phyloP scores from a whole-genome alignment of 2,888 invertebrate species.

The Sipha maydis region DNA sequence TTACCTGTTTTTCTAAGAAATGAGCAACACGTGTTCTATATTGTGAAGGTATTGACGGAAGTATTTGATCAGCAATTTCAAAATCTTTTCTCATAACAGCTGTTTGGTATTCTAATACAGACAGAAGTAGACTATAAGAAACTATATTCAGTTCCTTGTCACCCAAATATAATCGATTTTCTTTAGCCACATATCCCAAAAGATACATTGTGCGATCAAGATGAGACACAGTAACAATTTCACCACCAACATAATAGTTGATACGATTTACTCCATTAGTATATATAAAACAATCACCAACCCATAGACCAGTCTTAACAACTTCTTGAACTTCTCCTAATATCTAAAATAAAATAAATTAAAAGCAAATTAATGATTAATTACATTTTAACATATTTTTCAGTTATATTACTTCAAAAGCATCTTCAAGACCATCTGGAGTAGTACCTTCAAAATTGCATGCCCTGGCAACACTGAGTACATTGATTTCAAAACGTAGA shows the following conservation, averaged over 20 bases:
- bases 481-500: conserved; percentile 85
- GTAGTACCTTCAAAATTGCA: conserved; percentile 69
- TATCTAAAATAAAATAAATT: conserved; percentile 70
- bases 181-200: conserved; percentile 94
- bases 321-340: conserved; percentile 88
- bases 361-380: neutral
- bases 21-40: conserved; percentile 98
- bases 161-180: conserved; percentile 93
- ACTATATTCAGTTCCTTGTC: conserved; percentile 98
- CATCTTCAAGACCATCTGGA: conserved; percentile 92
- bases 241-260: conserved; percentile 99
- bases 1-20: conserved; percentile 95
- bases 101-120: conserved; percentile 98
- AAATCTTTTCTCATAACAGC: conserved; percentile 99
- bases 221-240: conserved; percentile 98
- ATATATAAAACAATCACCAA: conserved; percentile 99
- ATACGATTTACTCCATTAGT: conserved; percentile 97
- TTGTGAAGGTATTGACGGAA: conserved; percentile 95
- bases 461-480: conserved; percentile 81
- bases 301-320: conserved; percentile 95
- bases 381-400: conserved; percentile 1
- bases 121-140: conserved; percentile 86
- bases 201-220: conserved; percentile 97
- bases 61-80: conserved; percentile 91
- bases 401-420: conserved; percentile 81